Conservation (phyloP, 2,888 invertebrate genomes). For the Acrobasis suavella region DNA sequence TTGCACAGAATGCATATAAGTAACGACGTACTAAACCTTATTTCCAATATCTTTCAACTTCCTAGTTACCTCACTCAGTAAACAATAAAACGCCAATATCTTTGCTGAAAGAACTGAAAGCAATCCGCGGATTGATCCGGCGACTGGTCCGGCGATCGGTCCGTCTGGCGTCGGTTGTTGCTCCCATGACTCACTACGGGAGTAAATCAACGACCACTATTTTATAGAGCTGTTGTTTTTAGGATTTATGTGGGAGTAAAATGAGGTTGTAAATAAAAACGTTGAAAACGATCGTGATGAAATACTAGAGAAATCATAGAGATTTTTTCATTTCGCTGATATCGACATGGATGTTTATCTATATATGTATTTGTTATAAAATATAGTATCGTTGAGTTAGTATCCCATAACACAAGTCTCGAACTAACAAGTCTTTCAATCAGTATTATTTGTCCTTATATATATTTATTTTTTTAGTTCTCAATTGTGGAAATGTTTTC, state of each 20-base stretch:
- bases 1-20: too few species aligned
- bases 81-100: constrained; percentile 10
- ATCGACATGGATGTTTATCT: too few species aligned
- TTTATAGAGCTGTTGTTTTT: constrained; percentile 12
- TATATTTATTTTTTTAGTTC: too few species aligned
- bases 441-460: too few species aligned
- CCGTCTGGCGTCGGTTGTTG: constrained; percentile 61
- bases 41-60: background rate
- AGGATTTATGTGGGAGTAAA: background rate
- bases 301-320: background rate
- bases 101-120: constrained; percentile 11
- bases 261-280: background rate
- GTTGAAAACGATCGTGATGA: background rate
- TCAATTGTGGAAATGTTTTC: too few species aligned
- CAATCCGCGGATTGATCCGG: constrained; percentile 45
- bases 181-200: constrained; percentile 53
- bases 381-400: too few species aligned
- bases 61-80: background rate
- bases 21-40: too few species aligned
- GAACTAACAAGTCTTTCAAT: too few species aligned
- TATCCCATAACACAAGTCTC: too few species aligned
- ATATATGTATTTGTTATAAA: too few species aligned
- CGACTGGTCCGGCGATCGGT: constrained; percentile 36
- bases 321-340: background rate
- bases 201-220: constrained; percentile 29